These are phyloP conservation scores for Gymnodraco acuticeps DNA, from an alignment of 2,797 vertebrate genomes.

Conservation along the genomic window DNA sequence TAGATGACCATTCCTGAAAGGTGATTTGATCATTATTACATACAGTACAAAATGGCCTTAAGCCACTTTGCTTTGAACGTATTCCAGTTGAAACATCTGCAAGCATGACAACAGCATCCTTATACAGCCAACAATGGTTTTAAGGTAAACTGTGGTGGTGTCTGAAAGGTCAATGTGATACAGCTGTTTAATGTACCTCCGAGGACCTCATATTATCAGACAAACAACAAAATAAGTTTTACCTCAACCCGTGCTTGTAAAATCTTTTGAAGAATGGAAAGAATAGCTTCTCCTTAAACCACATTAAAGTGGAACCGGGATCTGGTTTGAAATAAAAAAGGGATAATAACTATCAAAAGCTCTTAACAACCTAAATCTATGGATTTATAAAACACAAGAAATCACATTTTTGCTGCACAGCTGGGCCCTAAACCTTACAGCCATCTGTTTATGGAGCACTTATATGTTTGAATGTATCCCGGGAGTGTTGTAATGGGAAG, in stretches of 20 bases:
- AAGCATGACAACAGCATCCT: constrained; percentile 7
- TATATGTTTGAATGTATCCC: constrained; percentile 13
- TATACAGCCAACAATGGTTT: constrained; percentile 16
- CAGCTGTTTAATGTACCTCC: constrained; percentile 11
- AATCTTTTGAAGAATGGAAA: not conserved
- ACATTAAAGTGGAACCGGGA: not conserved
- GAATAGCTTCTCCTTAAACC: not conserved
- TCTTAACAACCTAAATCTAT: constrained; percentile 2
- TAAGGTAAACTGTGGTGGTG: constrained; percentile 3
- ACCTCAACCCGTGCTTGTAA: constrained; percentile 5
- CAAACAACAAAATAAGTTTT: not conserved
- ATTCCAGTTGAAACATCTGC: constrained; percentile 51
- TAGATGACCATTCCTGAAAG: constrained; percentile 4
- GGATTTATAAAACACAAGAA: constrained; percentile 7
- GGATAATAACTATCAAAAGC: constrained; percentile 8
- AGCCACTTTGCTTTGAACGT: constrained; percentile 7
- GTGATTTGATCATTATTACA: constrained; percentile 23
- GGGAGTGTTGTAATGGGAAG: constrained; percentile 25
- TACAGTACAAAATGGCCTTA: not conserved
- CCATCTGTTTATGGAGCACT: constrained; percentile 1
- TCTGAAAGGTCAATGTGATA: constrained; percentile 18
- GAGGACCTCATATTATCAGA: constrained; percentile 1
- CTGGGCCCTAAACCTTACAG: constrained; percentile 4
- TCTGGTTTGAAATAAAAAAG: not conserved
- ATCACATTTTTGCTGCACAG: constrained; percentile 7